Evolutionary conservation across 2,113 vertebrate genomes (phyloP).

Genomic region (Noctilio leporinus): DNA sequence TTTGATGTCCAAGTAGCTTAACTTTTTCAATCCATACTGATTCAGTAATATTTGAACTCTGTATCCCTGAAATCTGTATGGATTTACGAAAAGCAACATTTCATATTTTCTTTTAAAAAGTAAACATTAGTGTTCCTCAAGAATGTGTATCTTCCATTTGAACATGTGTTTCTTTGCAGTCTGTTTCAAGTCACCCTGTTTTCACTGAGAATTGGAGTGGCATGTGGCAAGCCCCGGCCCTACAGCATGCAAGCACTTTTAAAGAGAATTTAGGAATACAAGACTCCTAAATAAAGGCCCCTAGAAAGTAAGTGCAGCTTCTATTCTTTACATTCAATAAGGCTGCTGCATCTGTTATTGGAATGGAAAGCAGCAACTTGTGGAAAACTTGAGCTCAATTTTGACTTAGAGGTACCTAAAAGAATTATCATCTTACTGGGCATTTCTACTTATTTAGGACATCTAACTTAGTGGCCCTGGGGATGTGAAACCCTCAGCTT

Average conservation of each 20-base stretch:
- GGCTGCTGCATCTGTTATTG: conserved; percentile 46
- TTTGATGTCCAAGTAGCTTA: conserved; percentile 70
- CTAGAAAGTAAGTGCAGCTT: conserved; percentile 62
- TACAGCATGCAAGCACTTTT: conserved; percentile 67
- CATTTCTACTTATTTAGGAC: conserved; percentile 34
- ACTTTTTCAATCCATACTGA: conserved; percentile 68
- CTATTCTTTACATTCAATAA: conserved; percentile 45
- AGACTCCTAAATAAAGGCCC: conserved; percentile 54
- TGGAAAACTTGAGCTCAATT: conserved; percentile 56
- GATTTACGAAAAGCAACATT: conserved; percentile 65
- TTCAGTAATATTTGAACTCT: conserved; percentile 72
- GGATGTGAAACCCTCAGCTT: conserved; percentile 26
- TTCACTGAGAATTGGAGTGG: conserved; percentile 58
- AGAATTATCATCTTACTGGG: conserved; percentile 38
- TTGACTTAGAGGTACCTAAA: conserved; percentile 49
- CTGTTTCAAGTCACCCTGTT: conserved; percentile 53
- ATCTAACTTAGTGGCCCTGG: conserved; percentile 31
- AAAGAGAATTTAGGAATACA: conserved; percentile 62
- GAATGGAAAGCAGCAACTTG: conserved; percentile 41
- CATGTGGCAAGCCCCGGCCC: conserved; percentile 56
- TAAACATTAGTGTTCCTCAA: conserved; percentile 61
- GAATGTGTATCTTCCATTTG: conserved; percentile 59
- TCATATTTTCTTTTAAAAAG: conserved; percentile 71
- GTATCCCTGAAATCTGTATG: conserved; percentile 66
- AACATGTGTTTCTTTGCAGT: conserved; percentile 66